Evolutionary conservation across 2,888 invertebrate species (phyloP).

Genomic region (Drosophila anceps): DNA sequence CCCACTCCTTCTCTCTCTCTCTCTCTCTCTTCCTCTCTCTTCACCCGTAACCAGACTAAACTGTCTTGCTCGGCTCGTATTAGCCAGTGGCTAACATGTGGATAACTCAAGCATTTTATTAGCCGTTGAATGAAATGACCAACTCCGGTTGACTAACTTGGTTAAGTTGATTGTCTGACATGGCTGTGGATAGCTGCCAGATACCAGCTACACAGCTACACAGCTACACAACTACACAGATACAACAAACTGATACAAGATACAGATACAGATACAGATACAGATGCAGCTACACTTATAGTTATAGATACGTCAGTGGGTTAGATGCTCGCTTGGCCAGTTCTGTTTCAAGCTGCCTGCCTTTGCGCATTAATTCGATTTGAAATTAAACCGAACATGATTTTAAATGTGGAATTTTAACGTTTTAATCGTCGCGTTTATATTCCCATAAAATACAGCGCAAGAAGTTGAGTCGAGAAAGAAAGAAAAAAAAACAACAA

Average conservation of each 20-base stretch:
- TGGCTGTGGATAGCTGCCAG: slow-evolving; percentile 70
- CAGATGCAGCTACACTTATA: slow-evolving; percentile 28
- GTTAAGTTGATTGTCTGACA: slow-evolving; percentile 80
- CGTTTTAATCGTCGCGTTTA: slow-evolving; percentile 81
- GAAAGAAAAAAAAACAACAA: background rate
- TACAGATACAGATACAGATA: slow-evolving; percentile 12
- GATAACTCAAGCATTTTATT: slow-evolving; percentile 80
- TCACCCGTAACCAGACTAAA: background rate
- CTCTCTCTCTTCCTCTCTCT: background rate
- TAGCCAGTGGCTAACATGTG: slow-evolving; percentile 47
- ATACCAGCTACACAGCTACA: slow-evolving; percentile 34
- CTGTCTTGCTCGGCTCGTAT: slow-evolving; percentile 2
- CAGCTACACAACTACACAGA: slow-evolving; percentile 2
- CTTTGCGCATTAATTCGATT: slow-evolving; percentile 66
- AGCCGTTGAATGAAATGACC: slow-evolving; percentile 80
- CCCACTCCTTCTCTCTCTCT: background rate
- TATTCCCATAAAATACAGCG: slow-evolving; percentile 72
- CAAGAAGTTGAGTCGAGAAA: slow-evolving; percentile 47
- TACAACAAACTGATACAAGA: background rate
- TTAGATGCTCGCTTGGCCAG: slow-evolving; percentile 51
- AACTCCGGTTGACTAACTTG: slow-evolving; percentile 78
- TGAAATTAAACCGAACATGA: slow-evolving; percentile 80
- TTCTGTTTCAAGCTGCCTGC: slow-evolving; percentile 40
- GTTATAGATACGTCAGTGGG: slow-evolving; percentile 39
- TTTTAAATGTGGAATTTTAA: slow-evolving; percentile 81